Conservation (phyloP, 2,888 invertebrate species). For the Teleiodes luculella region DNA sequence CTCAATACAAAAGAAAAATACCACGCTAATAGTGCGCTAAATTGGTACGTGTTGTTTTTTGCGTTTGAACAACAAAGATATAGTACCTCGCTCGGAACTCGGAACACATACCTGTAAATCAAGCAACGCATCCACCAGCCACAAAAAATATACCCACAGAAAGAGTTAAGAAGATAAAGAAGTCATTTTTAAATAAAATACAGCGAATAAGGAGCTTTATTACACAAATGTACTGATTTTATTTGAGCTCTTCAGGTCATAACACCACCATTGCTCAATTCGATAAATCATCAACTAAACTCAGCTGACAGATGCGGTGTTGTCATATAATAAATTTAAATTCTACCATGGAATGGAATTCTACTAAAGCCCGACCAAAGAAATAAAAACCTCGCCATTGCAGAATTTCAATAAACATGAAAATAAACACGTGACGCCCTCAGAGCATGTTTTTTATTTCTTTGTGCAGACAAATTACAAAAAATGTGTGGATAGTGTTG, state of each 20-base stretch:
- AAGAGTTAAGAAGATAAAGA: slow-evolving; percentile 20
- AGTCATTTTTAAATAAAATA: slow-evolving; percentile 28
- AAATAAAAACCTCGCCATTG: no score
- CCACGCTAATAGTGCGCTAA: slow-evolving; percentile 31
- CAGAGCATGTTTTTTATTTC: no score
- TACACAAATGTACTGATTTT: slow-evolving; percentile 35
- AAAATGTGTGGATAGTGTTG: no score
- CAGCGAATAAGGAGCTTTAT: slow-evolving; percentile 25
- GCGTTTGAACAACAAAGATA: slow-evolving; percentile 70
- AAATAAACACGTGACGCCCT: no score
- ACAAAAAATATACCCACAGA: slow-evolving; percentile 26
- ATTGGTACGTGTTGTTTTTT: slow-evolving; percentile 50
- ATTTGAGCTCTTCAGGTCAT: slow-evolving; percentile 44
- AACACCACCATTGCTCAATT: slow-evolving; percentile 66
- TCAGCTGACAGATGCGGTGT: slow-evolving; percentile 34
- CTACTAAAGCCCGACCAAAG: no score
- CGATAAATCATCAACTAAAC: slow-evolving; percentile 35
- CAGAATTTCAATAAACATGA: no score
- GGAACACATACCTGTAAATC: slow-evolving; percentile 48
- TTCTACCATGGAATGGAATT: slow-evolving; percentile 5
- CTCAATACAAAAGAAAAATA: slow-evolving; percentile 21
- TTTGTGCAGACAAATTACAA: no score
- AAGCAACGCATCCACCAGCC: slow-evolving; percentile 36
- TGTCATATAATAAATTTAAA: slow-evolving; percentile 19
- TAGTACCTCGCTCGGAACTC: no score